These are phyloP conservation scores for Coregonus sp. DNA, from an alignment of 2,797 vertebrate species.

Conservation along the genomic window DNA sequence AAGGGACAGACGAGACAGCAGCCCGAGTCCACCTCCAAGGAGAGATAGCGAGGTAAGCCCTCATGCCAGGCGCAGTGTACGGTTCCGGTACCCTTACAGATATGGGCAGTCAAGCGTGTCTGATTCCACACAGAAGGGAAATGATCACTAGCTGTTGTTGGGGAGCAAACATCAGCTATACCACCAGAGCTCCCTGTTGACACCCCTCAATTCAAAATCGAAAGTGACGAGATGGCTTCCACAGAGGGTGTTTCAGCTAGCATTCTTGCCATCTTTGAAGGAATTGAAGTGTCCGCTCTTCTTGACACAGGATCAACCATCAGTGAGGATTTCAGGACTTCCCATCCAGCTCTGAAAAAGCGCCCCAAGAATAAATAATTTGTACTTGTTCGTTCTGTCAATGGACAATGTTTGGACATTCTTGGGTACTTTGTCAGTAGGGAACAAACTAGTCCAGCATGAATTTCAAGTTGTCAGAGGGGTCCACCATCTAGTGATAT, in stretches of 20 bases:
- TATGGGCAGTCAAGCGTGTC: not conserved
- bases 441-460: slow-evolving; percentile 17
- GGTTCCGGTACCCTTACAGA: not conserved
- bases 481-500: not conserved
- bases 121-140: not conserved
- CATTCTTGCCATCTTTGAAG: not conserved
- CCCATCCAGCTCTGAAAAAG: slow-evolving; percentile 20
- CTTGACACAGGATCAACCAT: slow-evolving; percentile 18
- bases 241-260: no score
- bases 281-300: not conserved
- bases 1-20: no score
- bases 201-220: no score
- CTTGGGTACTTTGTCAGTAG: slow-evolving; percentile 23
- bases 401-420: slow-evolving; percentile 21
- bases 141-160: not conserved
- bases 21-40: no score
- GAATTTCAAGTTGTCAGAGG: slow-evolving; percentile 29
- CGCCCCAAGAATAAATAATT: slow-evolving; percentile 9
- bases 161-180: no score
- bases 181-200: no score
- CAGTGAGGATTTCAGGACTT: slow-evolving; percentile 22
- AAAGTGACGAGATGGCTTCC: no score
- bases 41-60: no score
- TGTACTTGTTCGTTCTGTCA: slow-evolving; percentile 2
- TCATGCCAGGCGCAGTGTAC: not conserved